A percentile compares a stretch with the other conserved stretches of the same genome.
Evolutionary conservation across 2,888 invertebrate genomes (phyloP).

Genomic region (Hemithea aestivaria): DNA sequence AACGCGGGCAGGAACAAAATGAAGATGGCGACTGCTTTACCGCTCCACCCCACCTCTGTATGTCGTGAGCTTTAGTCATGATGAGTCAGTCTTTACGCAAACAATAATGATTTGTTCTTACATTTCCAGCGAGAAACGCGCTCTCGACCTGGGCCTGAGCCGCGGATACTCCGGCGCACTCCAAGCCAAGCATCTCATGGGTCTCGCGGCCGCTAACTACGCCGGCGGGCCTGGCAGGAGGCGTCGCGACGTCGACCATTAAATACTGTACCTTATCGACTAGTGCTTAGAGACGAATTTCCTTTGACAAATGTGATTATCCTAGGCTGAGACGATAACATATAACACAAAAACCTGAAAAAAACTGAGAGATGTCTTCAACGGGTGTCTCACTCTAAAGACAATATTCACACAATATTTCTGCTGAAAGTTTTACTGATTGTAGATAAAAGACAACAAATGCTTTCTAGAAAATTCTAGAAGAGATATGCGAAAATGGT

Average conservation of each 20-base stretch:
- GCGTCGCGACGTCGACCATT: slow-evolving; percentile 82
- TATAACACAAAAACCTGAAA: slow-evolving; percentile 1
- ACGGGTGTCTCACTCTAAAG: too few relatives aligned
- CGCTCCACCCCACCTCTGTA: too few relatives aligned
- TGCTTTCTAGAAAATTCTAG: not conserved
- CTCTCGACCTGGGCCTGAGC: slow-evolving; percentile 91
- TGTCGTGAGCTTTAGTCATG: too few relatives aligned
- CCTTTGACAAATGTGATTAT: not conserved
- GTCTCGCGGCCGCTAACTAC: slow-evolving; percentile 92
- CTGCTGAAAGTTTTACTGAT: too few relatives aligned
- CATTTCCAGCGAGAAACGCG: slow-evolving; percentile 86
- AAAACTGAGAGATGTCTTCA: too few relatives aligned
- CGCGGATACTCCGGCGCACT: slow-evolving; percentile 94
- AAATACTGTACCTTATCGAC: slow-evolving; percentile 31
- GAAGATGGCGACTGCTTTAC: too few relatives aligned
- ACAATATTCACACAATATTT: too few relatives aligned
- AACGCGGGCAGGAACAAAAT: too few relatives aligned
- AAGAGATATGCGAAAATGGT: not conserved
- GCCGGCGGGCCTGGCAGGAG: slow-evolving; percentile 93
- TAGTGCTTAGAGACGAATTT: slow-evolving; percentile 31
- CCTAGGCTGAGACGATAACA: not conserved
- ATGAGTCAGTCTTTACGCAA: too few relatives aligned
- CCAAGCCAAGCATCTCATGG: slow-evolving; percentile 95
- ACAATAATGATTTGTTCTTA: not conserved
- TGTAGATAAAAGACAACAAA: too few relatives aligned